These are phyloP conservation scores for Piscicola geometra DNA, from an alignment of 2,888 invertebrate species.

Conservation along the genomic window DNA sequence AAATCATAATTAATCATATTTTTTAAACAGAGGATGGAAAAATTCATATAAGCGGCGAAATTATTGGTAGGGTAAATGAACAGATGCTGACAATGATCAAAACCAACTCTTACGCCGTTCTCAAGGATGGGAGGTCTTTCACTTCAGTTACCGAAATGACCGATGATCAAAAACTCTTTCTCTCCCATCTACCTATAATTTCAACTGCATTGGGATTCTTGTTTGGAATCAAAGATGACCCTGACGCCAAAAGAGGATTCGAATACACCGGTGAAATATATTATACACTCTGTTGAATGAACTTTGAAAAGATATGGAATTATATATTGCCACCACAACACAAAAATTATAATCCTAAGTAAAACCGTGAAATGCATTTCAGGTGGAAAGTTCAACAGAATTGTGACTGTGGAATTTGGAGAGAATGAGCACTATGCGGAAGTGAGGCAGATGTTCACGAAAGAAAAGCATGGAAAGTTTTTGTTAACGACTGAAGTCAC, in stretches of 20 bases:
- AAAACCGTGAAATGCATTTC: no score
- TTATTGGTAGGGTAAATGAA: conserved; percentile 78
- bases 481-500: background rate
- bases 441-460: background rate
- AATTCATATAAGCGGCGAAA: conserved; percentile 75
- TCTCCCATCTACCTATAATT: conserved; percentile 62
- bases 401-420: background rate
- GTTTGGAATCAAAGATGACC: conserved; percentile 74
- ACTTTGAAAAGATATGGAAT: no score
- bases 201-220: conserved; percentile 86
- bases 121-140: conserved; percentile 65
- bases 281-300: no score
- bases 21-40: conserved; percentile 1
- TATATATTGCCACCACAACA: no score
- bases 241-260: conserved; percentile 79
- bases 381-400: background rate
- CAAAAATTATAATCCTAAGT: no score
- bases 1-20: background rate
- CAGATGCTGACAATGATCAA: conserved; percentile 70
- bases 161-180: conserved; percentile 68
- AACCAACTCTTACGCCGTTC: conserved; percentile 85
- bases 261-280: conserved; percentile 60
- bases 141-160: conserved; percentile 76
- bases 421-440: background rate
- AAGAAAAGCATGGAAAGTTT: background rate